phyloP scores from a whole-genome alignment of 2,797 vertebrate genomes.

The Periparus ater region DNA sequence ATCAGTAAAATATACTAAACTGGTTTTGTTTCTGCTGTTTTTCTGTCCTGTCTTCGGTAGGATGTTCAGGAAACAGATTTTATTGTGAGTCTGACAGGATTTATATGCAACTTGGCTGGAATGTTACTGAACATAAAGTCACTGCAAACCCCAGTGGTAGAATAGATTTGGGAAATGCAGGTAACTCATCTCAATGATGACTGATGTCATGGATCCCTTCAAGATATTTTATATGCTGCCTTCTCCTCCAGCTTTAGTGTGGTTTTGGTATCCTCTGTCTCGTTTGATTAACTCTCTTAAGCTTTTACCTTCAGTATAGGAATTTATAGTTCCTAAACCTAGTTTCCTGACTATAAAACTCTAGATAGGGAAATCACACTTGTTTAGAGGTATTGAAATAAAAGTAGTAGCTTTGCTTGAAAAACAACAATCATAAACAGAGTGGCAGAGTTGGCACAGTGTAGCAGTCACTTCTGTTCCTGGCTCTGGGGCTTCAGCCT shows the following conservation, averaged over 20 bases:
- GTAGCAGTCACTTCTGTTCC: not conserved
- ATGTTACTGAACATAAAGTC: not conserved
- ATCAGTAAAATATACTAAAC: not conserved
- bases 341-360: not conserved
- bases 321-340: not conserved
- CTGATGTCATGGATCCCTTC: not conserved
- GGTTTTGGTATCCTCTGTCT: conserved; percentile 16
- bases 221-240: not conserved
- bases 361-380: not conserved
- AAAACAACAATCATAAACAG: not conserved
- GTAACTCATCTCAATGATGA: not conserved
- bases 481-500: not conserved
- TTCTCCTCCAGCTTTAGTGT: not conserved
- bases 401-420: not conserved
- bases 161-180: not conserved
- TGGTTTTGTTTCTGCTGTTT: not conserved
- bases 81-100: conserved; percentile 12
- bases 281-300: not conserved
- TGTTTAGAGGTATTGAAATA: not conserved
- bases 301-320: not conserved
- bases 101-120: conserved; percentile 18
- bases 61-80: conserved; percentile 23
- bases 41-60: not conserved
- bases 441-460: not conserved
- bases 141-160: not conserved